These are phyloP conservation scores for Dryobates pubescens DNA, from an alignment of 2,797 vertebrate species.

Conservation along the genomic window DNA sequence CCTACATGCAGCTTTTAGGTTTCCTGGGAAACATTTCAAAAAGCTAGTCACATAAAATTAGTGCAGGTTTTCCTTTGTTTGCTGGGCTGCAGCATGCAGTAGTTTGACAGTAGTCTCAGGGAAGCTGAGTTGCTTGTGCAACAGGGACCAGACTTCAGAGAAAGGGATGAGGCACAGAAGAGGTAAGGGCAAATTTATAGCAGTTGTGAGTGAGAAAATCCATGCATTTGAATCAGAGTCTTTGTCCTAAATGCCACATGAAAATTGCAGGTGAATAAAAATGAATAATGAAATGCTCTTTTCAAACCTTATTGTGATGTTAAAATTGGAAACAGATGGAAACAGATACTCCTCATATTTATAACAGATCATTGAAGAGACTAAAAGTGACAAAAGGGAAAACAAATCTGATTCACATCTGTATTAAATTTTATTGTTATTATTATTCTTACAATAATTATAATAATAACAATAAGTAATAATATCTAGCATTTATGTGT, in stretches of 20 bases:
- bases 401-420: background rate
- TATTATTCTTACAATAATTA: background rate
- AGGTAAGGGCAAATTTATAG: background rate
- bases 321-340: background rate
- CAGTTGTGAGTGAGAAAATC: background rate
- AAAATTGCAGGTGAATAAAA: background rate
- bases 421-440: background rate
- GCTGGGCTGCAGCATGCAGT: background rate
- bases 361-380: background rate
- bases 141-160: background rate
- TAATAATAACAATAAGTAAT: background rate
- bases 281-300: background rate
- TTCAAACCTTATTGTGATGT: background rate
- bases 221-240: background rate
- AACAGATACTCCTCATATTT: background rate
- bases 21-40: background rate
- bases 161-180: background rate
- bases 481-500: background rate
- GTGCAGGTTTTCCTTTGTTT: background rate
- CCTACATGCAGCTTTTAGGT: background rate
- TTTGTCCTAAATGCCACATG: background rate
- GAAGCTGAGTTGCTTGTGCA: background rate
- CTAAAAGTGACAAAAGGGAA: background rate
- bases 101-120: background rate
- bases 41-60: background rate